Evolutionary conservation across 2,888 invertebrate genomes (phyloP).

Genomic region (Unio pictorum): DNA sequence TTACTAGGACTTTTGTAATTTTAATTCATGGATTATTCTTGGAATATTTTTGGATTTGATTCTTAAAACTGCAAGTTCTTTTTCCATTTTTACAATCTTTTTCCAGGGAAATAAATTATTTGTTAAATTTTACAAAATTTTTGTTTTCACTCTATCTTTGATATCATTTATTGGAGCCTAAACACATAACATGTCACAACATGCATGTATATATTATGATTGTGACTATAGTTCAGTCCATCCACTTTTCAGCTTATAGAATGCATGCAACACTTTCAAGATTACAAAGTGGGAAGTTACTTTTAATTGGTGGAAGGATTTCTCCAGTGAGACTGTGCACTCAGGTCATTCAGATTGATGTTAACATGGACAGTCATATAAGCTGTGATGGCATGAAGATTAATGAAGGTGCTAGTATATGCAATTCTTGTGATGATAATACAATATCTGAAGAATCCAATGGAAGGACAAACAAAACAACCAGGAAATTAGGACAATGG

Average conservation of each 20-base stretch:
- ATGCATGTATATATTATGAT: too few species aligned
- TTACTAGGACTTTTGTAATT: too few species aligned
- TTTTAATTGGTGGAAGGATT: slow-evolving; percentile 69
- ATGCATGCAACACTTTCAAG: slow-evolving; percentile 56
- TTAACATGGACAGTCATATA: not conserved
- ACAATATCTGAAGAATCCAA: not conserved
- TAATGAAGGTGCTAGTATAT: not conserved
- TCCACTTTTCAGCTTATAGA: slow-evolving; percentile 47
- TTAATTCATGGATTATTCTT: too few species aligned
- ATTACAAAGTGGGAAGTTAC: slow-evolving; percentile 47
- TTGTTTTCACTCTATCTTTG: too few species aligned
- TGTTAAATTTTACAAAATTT: too few species aligned
- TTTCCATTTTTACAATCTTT: too few species aligned
- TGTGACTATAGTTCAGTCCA: too few species aligned
- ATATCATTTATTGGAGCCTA: too few species aligned
- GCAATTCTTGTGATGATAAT: slow-evolving; percentile 1
- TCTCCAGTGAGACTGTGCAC: slow-evolving; percentile 63
- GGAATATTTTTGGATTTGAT: too few species aligned
- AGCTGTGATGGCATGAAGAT: not conserved
- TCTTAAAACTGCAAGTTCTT: too few species aligned
- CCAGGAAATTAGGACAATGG: not conserved
- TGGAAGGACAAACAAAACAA: not conserved
- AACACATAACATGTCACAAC: too few species aligned
- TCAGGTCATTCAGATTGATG: slow-evolving; percentile 28
- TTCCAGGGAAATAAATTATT: too few species aligned